These are phyloP conservation scores for Acanthornis magna DNA, from an alignment of 2,797 vertebrate species.

Conservation along the genomic window DNA sequence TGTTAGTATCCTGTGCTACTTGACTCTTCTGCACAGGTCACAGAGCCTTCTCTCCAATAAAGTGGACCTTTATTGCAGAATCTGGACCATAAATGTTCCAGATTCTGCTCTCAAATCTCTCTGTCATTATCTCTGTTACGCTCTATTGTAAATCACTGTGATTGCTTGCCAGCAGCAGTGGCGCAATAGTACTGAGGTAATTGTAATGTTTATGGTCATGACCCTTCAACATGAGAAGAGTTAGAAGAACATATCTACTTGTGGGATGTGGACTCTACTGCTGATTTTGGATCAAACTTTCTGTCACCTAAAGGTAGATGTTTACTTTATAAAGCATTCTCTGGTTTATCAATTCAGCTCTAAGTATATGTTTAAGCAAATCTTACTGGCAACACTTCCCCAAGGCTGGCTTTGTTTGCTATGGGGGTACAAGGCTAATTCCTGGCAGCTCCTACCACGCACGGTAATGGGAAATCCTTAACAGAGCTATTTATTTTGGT, in stretches of 20 bases:
- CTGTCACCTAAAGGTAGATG: neutral
- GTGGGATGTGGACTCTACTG: neutral
- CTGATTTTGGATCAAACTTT: neutral
- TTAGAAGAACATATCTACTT: neutral
- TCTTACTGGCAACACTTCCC: neutral
- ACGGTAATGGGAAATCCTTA: neutral
- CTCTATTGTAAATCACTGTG: neutral
- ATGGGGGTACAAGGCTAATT: neutral
- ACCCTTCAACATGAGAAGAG: neutral
- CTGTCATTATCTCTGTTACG: neutral
- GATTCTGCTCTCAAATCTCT: neutral
- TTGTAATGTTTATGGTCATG: neutral
- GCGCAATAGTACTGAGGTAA: neutral
- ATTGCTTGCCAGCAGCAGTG: neutral
- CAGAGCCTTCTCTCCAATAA: neutral
- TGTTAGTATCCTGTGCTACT: neutral
- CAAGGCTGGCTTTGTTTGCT: neutral
- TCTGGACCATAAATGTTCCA: neutral
- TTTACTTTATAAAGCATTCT: neutral
- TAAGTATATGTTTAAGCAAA: neutral
- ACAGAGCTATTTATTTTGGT: neutral
- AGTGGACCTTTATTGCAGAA: neutral
- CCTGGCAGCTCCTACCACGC: neutral
- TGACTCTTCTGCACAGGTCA: neutral
- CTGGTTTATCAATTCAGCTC: neutral